Evolutionary conservation across 2,113 vertebrate genomes (phyloP).

Genomic region (Perognathus longimembris): DNA sequence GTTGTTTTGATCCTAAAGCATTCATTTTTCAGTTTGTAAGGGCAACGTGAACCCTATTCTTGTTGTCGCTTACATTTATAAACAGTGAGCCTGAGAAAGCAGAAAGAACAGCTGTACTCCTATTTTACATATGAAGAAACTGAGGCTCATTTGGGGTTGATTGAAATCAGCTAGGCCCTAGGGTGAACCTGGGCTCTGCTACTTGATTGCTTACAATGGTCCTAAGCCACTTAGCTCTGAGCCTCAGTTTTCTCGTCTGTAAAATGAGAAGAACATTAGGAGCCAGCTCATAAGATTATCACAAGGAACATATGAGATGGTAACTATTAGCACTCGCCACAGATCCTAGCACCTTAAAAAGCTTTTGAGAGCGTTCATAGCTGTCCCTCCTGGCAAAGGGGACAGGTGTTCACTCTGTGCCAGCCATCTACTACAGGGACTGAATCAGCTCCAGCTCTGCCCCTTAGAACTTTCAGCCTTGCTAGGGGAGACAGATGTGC

Average conservation of each 20-base stretch:
- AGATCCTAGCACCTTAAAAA: not conserved
- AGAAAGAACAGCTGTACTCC: not conserved
- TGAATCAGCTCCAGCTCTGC: not conserved
- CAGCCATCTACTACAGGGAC: not conserved
- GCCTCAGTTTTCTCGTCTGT: conserved; percentile 22
- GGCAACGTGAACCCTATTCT: not conserved
- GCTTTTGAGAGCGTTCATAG: not conserved
- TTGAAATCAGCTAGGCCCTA: not conserved
- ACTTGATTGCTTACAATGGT: not conserved
- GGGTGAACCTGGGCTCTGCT: not conserved
- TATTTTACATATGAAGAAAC: conserved; percentile 49
- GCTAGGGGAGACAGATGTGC: not conserved
- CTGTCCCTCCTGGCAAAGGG: not conserved
- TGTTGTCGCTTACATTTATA: not conserved
- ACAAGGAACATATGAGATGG: not conserved
- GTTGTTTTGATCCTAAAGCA: conserved; percentile 26
- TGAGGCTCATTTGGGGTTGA: not conserved
- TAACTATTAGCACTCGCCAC: not conserved
- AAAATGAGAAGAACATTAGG: not conserved
- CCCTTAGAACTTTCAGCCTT: not conserved
- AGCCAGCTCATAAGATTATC: not conserved
- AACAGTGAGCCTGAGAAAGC: not conserved
- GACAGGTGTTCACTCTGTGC: not conserved
- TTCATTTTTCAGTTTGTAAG: not conserved
- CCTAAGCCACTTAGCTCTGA: not conserved